Evolutionary conservation across 2,888 invertebrate genomes (phyloP), one percentile per base, ranked within the genome.

Genomic region (Pristionchus japonicus): DNA sequence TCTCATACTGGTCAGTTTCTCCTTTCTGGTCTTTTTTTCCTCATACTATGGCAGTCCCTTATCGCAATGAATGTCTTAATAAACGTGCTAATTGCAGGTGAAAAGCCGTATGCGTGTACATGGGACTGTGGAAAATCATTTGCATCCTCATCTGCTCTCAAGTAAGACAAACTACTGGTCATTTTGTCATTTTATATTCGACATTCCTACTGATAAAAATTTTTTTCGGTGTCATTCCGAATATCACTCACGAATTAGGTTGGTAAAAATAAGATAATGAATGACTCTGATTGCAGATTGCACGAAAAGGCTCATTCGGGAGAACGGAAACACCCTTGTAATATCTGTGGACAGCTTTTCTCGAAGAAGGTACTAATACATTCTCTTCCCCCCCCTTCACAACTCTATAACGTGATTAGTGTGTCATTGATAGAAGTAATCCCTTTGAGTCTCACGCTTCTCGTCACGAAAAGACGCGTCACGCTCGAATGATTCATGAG

Each of bases 111-210:
- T 86, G 31, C 74, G 7, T 93, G 92, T 88, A 90, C 90, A 34
- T 93, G 92, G 92, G 92, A 92, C 0, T 93, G 92, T 82, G 92
- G 92, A n/a, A 91, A 90, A 84, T 61, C 88, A 6, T 93, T 93
- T 83, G 77, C 89, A 17, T 93, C 92, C 4, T 87, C 92, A 0
- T 93, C 92, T 3, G 92, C 92, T 0, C 43, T 61, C 17, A 20
- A 47, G 74, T 74, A 40, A 77, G 77, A n/a, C n/a, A n/a, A 1
- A n/a, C 23, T n/a, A n/a, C n/a, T n/a, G n/a, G n/a, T n/a, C n/a
- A n/a, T n/a, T n/a, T n/a, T n/a, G n/a, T n/a, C 57, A 57, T 23
- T 47, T 7, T 43, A 9, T 70, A 70, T 34, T 70, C 15, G n/a
- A n/a, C n/a, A n/a, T n/a, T n/a, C n/a, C n/a, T n/a, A n/a, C n/a